These are phyloP conservation scores for Meloidogyne floridensis DNA, from an alignment of 1,140 invertebrate species.

Conservation along the genomic window DNA sequence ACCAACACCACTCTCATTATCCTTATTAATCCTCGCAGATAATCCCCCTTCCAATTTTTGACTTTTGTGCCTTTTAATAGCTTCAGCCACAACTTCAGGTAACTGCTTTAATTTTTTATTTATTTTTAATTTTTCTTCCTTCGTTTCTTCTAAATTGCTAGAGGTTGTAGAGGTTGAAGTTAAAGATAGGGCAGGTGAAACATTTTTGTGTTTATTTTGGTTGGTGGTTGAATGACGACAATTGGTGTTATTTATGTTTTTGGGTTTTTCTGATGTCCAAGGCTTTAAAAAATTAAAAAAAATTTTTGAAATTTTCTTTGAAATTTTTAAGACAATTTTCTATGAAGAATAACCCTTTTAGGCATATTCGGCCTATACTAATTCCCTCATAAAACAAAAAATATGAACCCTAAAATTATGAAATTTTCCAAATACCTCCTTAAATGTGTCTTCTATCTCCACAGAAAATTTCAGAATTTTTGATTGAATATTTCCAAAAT, in stretches of 20 bases:
- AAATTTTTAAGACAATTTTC: no score
- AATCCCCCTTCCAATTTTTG: background rate
- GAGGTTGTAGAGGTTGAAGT: background rate
- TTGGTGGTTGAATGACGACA: background rate
- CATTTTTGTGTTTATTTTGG: conserved; percentile 2
- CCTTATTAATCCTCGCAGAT: background rate
- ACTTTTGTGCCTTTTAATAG: background rate
- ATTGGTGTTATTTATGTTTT: background rate
- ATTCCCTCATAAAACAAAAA: no score
- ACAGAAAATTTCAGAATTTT: no score
- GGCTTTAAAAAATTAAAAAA: background rate
- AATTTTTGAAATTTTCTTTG: no score
- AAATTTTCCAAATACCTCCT: no score
- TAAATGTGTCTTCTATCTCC: no score
- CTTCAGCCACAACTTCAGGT: background rate
- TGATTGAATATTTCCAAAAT: no score
- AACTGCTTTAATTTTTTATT: conserved; percentile 9
- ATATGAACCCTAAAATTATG: no score
- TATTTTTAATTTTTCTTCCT: background rate
- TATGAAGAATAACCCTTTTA: no score
- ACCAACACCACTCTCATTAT: background rate
- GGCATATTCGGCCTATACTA: no score
- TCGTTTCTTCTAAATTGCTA: background rate
- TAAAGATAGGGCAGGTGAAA: background rate
- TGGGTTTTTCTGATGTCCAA: background rate